Conservation (phyloP, 1,140 invertebrate genomes). For the Pemphigus obesinymphae region DNA sequence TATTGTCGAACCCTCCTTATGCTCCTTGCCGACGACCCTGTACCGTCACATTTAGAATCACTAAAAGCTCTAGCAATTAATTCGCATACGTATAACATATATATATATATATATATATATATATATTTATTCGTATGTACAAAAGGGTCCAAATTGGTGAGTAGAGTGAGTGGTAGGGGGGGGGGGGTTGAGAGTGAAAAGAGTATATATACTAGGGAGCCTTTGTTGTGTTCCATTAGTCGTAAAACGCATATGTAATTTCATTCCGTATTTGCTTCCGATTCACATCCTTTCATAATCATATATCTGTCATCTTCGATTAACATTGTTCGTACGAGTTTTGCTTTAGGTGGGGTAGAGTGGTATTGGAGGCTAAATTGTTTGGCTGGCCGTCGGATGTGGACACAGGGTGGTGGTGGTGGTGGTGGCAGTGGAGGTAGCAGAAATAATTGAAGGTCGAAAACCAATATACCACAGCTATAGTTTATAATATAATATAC, state of each 20-base stretch:
- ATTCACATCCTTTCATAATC: conserved; percentile 40
- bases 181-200: no score
- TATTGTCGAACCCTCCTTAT: neutral
- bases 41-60: conserved; percentile 23
- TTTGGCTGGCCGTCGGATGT: neutral
- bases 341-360: neutral
- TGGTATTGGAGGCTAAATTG: neutral
- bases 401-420: neutral
- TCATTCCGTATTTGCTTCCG: conserved; percentile 41
- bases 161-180: neutral
- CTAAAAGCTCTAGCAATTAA: conserved; percentile 38
- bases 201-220: neutral
- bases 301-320: conserved; percentile 36
- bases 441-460: conserved; percentile 27
- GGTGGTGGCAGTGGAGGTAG: neutral
- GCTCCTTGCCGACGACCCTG: neutral
- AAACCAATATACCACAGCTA: conserved; percentile 23
- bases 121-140: neutral
- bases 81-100: neutral
- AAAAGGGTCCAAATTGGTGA: conserved; percentile 11
- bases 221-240: conserved; percentile 41
- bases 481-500: no score
- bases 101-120: neutral
- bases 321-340: neutral
- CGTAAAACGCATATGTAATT: conserved; percentile 37